phyloP scores from a whole-genome alignment of 2,797 vertebrate genomes.

The Oryzias dopingdopingensis region DNA sequence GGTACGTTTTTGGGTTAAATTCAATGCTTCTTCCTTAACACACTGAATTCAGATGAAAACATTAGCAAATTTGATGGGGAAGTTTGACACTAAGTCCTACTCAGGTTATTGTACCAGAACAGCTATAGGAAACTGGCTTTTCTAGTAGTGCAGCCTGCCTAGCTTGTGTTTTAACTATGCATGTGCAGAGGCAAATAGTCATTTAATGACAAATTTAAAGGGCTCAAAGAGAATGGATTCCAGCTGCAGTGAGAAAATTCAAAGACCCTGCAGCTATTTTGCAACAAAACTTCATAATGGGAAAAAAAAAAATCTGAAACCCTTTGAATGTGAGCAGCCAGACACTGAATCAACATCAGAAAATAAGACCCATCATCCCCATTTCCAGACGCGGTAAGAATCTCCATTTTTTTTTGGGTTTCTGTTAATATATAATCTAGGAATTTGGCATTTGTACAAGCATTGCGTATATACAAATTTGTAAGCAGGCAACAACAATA shows the following conservation, averaged over 20 bases:
- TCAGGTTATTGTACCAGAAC: no score
- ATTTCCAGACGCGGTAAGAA: conserved; percentile 37
- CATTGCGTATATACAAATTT: conserved; percentile 35
- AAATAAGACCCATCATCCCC: conserved; percentile 17
- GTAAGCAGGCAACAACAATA: conserved; percentile 40
- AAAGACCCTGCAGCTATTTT: conserved; percentile 22
- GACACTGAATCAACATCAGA: conserved; percentile 24
- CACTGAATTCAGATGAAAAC: no score
- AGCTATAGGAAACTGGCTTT: no score
- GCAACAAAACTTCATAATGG: conserved; percentile 8
- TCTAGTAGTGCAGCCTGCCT: no score
- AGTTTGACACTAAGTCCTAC: no score
- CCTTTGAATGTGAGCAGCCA: conserved; percentile 21
- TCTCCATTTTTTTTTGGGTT: conserved; percentile 13
- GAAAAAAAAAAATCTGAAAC: conserved; percentile 24
- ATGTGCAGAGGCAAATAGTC: not conserved
- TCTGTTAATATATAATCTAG: conserved; percentile 25
- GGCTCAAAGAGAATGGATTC: conserved; percentile 26
- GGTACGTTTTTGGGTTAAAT: no score
- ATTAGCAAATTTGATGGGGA: no score
- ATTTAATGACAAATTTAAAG: conserved; percentile 5
- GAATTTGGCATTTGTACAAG: conserved; percentile 45
- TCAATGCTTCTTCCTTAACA: no score
- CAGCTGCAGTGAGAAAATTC: conserved; percentile 23
- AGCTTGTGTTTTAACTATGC: not conserved